Evolutionary conservation across 2,113 vertebrate genomes (phyloP), one percentile per base, ranked within the genome.

Genomic region (Amia ocellicauda): DNA sequence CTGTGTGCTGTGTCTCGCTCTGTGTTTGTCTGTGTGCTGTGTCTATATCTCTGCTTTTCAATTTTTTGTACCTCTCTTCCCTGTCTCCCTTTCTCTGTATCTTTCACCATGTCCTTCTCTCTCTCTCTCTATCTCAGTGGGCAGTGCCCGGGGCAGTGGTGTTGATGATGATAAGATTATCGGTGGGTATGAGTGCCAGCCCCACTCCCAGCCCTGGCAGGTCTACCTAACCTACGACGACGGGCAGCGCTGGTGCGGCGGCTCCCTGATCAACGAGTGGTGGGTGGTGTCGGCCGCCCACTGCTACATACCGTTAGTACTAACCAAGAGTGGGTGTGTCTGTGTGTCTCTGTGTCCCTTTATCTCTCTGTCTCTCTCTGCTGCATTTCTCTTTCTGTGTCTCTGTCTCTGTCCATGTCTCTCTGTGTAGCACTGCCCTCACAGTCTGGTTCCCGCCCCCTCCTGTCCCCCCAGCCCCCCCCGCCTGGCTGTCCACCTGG

Each of bases 401-500:
- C 43, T 8, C 43, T 13, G 13, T 8, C 43, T 47, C 8, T 47
- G 13, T 47, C 8, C 43, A 4, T 47, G 13, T 47, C 8, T 47
- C 8, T 47, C 43, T 47, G 13, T 47, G 13, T 4, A 1, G 10
- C 43, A 17, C 43, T 8, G 13, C 16, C 13, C n/a, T 3, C 4
- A 47, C 13, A 17, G 3, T 14, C 43, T 17, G 43, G 16, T 8
- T 4, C 43, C 31, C 31, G 5, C 11, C 31, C 31, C 31, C 2
- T 5, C 31, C 31, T 11, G n/a, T 11, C 5, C 31, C 31, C 31
- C 31, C 31, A 36, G 31, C 5, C 31, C 31, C 1, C 31, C 31
- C 5, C 31, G 31, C 31, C 31, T 91, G 62, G 66, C 80, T 41
- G 74, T 85, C 29, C 88, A 72, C 67, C 77, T 93, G 7, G 92